Evolutionary conservation across 1,140 invertebrate genomes (phyloP), one percentile per base, ranked within the genome.

Genomic region (Drosophila sulfurigaster): DNA sequence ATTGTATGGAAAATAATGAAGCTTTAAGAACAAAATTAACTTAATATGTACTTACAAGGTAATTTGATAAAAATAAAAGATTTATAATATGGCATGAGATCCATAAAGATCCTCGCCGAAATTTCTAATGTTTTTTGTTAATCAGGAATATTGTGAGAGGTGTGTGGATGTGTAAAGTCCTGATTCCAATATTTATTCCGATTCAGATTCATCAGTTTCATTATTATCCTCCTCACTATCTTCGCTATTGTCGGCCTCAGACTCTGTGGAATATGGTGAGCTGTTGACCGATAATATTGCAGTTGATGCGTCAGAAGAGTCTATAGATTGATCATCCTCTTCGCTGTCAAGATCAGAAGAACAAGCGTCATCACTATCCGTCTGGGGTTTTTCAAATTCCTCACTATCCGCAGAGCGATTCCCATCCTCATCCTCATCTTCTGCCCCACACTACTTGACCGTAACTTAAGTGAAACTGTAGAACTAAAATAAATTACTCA

Each of bases 161-260:
- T 57, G 35, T 57, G n/a, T 2, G 51, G 30, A 8, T 28, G 32
- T 32, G 32, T 32, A 8, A 32, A 32, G 10, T 11, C 11, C 25
- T 11, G 10, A 25, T n/a, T 10, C 28, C 4, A 4, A 41, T 15
- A 20, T 20, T 66, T 48, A 78, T n/a, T 63, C 66, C 1, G 69
- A 62, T 8, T 66, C 57, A 48, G 35, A 70, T 10, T 35, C 15
- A 25, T 48, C 1, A 52, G 45, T 43, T 4, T 16, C 30, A 10
- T 51, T 1, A 41, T 41, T 41, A 1, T 66, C 16, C 15, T 35
- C 16, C 5, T 45, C 73, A 16, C 57, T 51, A 8, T 57, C 49
- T 3, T 82, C 80, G 5, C 49, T 41, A 6, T 82, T 49, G 6
- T 41, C 70, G 3, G 62, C 16, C 0, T 82, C 63, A 1, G 65